Evolutionary conservation across 2,797 vertebrate genomes (phyloP), one percentile per base, ranked within the genome.

Genomic region (Melanotaenia parkinsoni): DNA sequence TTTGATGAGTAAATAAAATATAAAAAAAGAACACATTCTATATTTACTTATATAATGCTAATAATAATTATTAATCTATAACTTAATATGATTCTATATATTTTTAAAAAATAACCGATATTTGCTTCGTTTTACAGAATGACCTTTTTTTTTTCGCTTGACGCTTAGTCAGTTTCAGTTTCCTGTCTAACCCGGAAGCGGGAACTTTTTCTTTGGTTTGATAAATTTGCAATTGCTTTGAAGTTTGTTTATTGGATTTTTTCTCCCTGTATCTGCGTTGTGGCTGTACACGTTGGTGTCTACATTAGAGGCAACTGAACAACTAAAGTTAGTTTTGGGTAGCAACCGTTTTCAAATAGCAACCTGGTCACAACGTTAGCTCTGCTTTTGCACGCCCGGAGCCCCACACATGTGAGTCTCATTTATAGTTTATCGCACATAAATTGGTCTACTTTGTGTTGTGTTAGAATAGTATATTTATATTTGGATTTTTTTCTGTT

Each of bases 101-200:
- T 28, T 22, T 28, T 28, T 28, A 28, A 9, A 50, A 28, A 9
- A 50, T 22, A 9, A 50, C 4, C 16, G 1, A 7, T n/a, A 50
- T 50, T 20, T 7, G 47, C 5, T 20, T 7, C 7, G 8, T 8
- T 9, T 50, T 50, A 20, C 16, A 51, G 50, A 24, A 51, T 8
- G 2, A n/a, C 18, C n/a, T 24, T 3, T 51, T 22, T 12, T 43
- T 69, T 69, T 69, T 60, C 60, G 51, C 38, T 37, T 50, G 66
- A 59, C 33, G 33, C 5, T 12, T 18, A 5, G 18, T 13, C 14
- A 24, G 16, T 24, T 18, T 51, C 57, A 53, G 30, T 58, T 62
- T 70, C 58, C 67, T 54, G 45, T 40, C 9, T 32, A 45, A 6
- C 12, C 13, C 10, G 24, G 67, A 8, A 61, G 47, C 4, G 2